Percentiles rank a stretch among this genome's conserved stretches.
These are phyloP conservation scores for Drosophila kambysellisi DNA, from an alignment of 2,888 invertebrate species.

Conservation along the genomic window DNA sequence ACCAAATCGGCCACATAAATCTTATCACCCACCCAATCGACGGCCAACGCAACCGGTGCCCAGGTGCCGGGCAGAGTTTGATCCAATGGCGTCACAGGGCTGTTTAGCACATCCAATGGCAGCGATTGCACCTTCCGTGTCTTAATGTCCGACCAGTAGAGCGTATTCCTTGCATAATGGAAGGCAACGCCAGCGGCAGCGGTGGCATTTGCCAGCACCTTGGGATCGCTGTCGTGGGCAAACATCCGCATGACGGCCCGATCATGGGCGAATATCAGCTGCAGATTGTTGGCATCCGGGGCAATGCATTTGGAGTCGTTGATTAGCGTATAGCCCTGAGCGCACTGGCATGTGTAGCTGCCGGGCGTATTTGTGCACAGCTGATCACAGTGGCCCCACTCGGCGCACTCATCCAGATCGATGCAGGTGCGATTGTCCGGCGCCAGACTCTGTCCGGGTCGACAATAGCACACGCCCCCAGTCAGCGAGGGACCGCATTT, in stretches of 20 bases:
- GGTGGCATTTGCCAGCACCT: conserved; percentile 91
- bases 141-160: conserved; percentile 96
- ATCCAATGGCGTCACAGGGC: conserved; percentile 86
- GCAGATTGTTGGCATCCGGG: conserved; percentile 87
- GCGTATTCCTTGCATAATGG: conserved; percentile 90
- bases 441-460: conserved; percentile 92
- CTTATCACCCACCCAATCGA: conserved; percentile 99
- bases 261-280: conserved; percentile 90
- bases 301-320: conserved; percentile 89
- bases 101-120: conserved; percentile 85
- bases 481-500: conserved; percentile 95
- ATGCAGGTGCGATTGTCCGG: conserved; percentile 94
- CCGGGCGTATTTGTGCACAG: conserved; percentile 95
- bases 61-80: conserved; percentile 93
- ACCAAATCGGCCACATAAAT: conserved; percentile 97
- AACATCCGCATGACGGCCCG: conserved; percentile 90
- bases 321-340: conserved; percentile 89
- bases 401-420: conserved; percentile 96
- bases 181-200: conserved; percentile 94
- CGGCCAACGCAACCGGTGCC: conserved; percentile 95
- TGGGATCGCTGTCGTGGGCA: conserved; percentile 88
- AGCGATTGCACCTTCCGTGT: conserved; percentile 90
- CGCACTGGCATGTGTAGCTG: conserved; percentile 93
- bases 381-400: conserved; percentile 98
- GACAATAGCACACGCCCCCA: conserved; percentile 96